A percentile compares a stretch with the other conserved stretches of the same genome.
phyloP scores from a whole-genome alignment of 2,113 vertebrate genomes.

The Naja naja region DNA sequence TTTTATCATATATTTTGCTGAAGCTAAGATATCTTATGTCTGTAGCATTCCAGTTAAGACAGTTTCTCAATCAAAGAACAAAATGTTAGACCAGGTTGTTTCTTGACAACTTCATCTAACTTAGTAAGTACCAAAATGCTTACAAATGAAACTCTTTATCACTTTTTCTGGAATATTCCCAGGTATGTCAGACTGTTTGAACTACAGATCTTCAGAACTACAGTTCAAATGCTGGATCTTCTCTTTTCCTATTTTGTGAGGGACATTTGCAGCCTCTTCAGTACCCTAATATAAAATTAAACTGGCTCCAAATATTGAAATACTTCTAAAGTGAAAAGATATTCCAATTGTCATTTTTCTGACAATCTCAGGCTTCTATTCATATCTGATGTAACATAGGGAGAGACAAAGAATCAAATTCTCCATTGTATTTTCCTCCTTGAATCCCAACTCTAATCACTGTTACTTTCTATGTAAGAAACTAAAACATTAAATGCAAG shows the following conservation, averaged over 20 bases:
- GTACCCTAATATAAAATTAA: background rate
- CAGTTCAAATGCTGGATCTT: background rate
- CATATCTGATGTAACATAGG: background rate
- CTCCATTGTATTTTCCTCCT: background rate
- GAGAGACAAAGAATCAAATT: background rate
- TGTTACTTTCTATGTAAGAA: background rate
- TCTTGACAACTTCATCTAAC: background rate
- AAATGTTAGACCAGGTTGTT: background rate
- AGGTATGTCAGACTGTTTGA: background rate
- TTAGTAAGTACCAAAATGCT: background rate
- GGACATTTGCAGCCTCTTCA: background rate
- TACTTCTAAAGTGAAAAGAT: background rate
- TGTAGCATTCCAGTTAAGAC: background rate
- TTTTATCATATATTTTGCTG: background rate
- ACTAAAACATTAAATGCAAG: background rate
- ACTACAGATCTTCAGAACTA: background rate
- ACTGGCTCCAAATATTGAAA: background rate
- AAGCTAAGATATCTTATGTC: background rate
- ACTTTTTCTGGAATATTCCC: background rate
- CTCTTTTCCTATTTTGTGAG: background rate
- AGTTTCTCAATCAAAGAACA: background rate
- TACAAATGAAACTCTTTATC: background rate
- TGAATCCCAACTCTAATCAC: background rate
- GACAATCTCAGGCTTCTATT: background rate
- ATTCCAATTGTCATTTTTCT: background rate